phyloP scores from a whole-genome alignment of 2,113 vertebrate species.

The Protobothrops flavoviridis region DNA sequence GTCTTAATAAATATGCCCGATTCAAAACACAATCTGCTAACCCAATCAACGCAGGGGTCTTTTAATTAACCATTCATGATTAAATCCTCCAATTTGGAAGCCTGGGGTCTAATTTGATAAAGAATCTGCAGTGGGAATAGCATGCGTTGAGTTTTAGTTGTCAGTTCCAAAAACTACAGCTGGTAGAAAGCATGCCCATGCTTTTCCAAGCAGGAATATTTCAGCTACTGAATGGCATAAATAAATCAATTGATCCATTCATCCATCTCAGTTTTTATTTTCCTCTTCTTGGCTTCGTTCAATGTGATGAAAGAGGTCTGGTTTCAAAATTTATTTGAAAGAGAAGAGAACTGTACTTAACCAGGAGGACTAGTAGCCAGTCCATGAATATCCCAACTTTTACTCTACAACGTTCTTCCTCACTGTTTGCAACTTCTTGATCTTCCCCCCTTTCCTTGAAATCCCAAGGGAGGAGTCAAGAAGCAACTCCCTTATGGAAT shows the following conservation, averaged over 20 bases:
- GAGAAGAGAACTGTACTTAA: not conserved
- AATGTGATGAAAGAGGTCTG: not conserved
- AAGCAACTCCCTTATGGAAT: not conserved
- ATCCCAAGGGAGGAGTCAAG: not conserved
- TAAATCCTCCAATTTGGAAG: not conserved
- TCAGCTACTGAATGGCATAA: not conserved
- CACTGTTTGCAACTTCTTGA: not conserved
- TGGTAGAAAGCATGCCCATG: not conserved
- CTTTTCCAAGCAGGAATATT: not conserved
- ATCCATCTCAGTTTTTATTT: not conserved
- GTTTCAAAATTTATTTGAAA: not conserved
- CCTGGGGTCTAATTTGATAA: not conserved
- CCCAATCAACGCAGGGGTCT: conserved; percentile 10
- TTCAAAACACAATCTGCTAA: conserved; percentile 30
- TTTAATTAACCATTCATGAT: conserved; percentile 23
- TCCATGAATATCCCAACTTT: not conserved
- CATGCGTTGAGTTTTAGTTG: not conserved
- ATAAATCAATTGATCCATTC: not conserved
- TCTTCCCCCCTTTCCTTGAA: not conserved
- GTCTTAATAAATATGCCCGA: conserved; percentile 16
- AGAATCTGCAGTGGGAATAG: not conserved
- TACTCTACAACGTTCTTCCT: not conserved
- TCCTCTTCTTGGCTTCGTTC: not conserved
- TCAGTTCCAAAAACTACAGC: not conserved
- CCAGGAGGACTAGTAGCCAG: not conserved